Base-by-base conservation (phyloP, 2,888 invertebrate species). In the Trisateles emortualis region DNA sequence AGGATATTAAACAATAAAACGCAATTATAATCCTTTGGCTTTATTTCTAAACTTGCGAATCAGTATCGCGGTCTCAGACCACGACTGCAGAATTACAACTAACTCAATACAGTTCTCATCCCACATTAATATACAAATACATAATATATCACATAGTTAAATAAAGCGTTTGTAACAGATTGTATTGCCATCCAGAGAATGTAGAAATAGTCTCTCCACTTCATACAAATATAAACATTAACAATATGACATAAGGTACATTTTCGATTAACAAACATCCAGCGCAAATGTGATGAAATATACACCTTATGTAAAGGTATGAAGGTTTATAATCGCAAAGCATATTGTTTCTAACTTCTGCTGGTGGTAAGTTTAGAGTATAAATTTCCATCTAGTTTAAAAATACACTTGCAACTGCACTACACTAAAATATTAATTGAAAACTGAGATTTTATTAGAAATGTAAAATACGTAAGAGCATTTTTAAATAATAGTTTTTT, bases 11-110 rank as follows among this genome's bases (percentile, higher is more conserved):
- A 10, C 38, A 48, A 49, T 54, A 33, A 68, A 76, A 64, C 36
- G 51, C 14, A 16, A 72, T 75, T 75, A 82, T 87, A 86, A 85
- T 86, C 85, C 85, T 88, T 89, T 88, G 88, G 86, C 78, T 86
- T 81, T 78, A 84, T 80, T 68, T 57, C 65, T 68, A 60, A 60
- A 72, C 55, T 58, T 58, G 60, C 53, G 56, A 53, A 59, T 51
- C 65, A 64, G 52, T 63, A 22, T 60, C 64, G 71, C 58, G 55
- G 59, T 43, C 54, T 56, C 52, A 41, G 60, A 64, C 72, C 74
- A 74, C 68, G 73, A 52, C 61, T 69, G 56, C 52, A 54, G 54
- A 40, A 17, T 67, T 54, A 53, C 59, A 22, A 53, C 36, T 52
- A 52, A 38, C 44, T 42, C 56, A 33, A 57, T 53, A 26, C 53